Evolutionary conservation across 2,797 vertebrate species (phyloP).

Genomic region (Arrhamphus sclerolepis): DNA sequence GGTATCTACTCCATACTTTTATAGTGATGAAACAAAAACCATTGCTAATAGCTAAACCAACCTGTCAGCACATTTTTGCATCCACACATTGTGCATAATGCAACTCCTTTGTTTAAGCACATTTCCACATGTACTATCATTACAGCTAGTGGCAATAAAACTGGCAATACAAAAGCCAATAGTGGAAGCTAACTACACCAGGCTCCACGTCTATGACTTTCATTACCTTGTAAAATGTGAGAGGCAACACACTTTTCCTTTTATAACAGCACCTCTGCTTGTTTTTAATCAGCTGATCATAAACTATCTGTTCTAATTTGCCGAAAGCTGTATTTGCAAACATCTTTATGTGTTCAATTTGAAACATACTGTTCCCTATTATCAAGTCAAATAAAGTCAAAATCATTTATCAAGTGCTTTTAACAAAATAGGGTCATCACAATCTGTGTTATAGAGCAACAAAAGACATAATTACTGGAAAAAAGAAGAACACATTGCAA

Average conservation of each 20-base stretch:
- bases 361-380: constrained; percentile 48
- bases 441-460: constrained; percentile 51
- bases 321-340: constrained; percentile 52
- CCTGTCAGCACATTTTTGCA: constrained; percentile 38
- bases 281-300: constrained; percentile 65
- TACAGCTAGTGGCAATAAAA: constrained; percentile 64
- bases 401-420: constrained; percentile 65
- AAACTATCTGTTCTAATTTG: constrained; percentile 54
- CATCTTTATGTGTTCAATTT: constrained; percentile 48
- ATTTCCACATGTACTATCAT: constrained; percentile 52
- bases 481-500: constrained; percentile 47
- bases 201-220: constrained; percentile 52
- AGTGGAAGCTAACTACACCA: constrained; percentile 37
- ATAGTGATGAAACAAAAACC: constrained; percentile 39
- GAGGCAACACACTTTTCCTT: constrained; percentile 41
- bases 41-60: constrained; percentile 36
- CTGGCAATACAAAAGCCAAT: constrained; percentile 49
- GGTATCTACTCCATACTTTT: constrained; percentile 33
- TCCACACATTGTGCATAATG: constrained; percentile 38
- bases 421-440: constrained; percentile 62
- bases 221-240: constrained; percentile 68
- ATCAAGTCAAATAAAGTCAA: constrained; percentile 70
- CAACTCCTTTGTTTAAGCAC: constrained; percentile 47
- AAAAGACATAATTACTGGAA: constrained; percentile 62
- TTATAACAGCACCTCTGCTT: constrained; percentile 47